Conservation (phyloP, 2,888 invertebrate genomes). For the Lagria hirta region DNA sequence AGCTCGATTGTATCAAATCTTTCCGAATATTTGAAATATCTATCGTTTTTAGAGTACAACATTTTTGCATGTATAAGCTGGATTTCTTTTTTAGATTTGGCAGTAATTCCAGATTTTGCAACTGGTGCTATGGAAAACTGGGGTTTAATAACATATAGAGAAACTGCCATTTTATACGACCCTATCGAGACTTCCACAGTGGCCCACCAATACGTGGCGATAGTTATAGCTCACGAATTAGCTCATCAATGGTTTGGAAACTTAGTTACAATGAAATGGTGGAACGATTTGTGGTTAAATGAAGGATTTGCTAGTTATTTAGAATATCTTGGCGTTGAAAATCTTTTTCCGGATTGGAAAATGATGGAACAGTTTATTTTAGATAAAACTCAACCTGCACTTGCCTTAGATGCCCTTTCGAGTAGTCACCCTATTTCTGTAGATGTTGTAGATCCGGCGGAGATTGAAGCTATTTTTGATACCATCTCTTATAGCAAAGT, state of each 20-base stretch:
- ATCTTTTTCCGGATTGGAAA: slow-evolving; percentile 64
- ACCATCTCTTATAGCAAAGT: slow-evolving; percentile 75
- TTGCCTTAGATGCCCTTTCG: slow-evolving; percentile 67
- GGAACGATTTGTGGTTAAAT: slow-evolving; percentile 90
- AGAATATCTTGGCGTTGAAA: slow-evolving; percentile 71
- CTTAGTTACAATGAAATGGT: slow-evolving; percentile 92
- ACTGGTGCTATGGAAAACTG: slow-evolving; percentile 82
- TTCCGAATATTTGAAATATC: too few relatives aligned
- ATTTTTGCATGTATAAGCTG: slow-evolving; percentile 7
- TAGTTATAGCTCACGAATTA: slow-evolving; percentile 68
- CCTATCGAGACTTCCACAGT: slow-evolving; percentile 64
- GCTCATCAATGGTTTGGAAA: slow-evolving; percentile 92
- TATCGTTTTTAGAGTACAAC: too few relatives aligned
- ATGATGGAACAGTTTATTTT: slow-evolving; percentile 73
- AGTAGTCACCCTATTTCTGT: slow-evolving; percentile 73
- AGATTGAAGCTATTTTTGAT: slow-evolving; percentile 74
- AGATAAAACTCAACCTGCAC: slow-evolving; percentile 68
- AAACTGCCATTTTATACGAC: slow-evolving; percentile 68
- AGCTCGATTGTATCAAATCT: too few relatives aligned
- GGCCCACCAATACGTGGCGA: slow-evolving; percentile 68
- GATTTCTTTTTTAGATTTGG: slow-evolving; percentile 60
- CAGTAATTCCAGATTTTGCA: slow-evolving; percentile 76
- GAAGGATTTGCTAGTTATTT: slow-evolving; percentile 85
- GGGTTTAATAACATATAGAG: slow-evolving; percentile 77
- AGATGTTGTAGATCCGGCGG: slow-evolving; percentile 66